These are phyloP conservation scores for Smutsia gigantea DNA, from an alignment of 2,797 vertebrate species.

Conservation along the genomic window DNA sequence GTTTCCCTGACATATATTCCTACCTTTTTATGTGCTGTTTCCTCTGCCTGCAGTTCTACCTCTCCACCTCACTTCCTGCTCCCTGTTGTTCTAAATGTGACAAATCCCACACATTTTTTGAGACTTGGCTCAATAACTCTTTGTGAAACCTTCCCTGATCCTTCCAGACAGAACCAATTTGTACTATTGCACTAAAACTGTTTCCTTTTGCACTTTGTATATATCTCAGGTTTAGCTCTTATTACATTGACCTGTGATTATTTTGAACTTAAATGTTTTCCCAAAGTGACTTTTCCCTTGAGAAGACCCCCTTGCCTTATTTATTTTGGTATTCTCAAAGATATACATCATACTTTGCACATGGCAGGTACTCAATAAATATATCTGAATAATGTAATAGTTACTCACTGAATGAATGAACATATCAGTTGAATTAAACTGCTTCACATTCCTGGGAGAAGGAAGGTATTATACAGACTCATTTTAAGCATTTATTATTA, in stretches of 20 bases:
- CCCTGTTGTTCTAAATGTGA: not conserved
- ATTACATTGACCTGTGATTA: not conserved
- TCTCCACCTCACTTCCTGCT: not conserved
- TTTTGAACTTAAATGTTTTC: not conserved
- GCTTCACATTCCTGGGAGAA: not conserved
- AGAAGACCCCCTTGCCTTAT: not conserved
- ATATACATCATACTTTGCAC: not conserved
- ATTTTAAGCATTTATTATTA: not conserved
- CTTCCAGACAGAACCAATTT: not conserved
- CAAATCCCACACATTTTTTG: not conserved
- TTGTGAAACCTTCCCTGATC: not conserved
- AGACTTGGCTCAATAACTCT: not conserved
- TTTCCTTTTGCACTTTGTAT: not conserved
- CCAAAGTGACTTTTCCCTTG: not conserved
- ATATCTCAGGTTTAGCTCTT: not conserved
- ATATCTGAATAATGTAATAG: not conserved
- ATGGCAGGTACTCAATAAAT: not conserved
- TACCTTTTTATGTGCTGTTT: not conserved
- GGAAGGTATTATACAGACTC: not conserved
- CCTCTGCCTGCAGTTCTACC: not conserved
- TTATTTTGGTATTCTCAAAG: not conserved
- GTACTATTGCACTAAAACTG: not conserved
- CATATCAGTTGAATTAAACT: not conserved
- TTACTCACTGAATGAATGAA: slow-evolving; percentile 6
- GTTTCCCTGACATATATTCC: not conserved